Evolutionary conservation across 2,888 invertebrate genomes (phyloP).

Genomic region (Phalera bucephala): DNA sequence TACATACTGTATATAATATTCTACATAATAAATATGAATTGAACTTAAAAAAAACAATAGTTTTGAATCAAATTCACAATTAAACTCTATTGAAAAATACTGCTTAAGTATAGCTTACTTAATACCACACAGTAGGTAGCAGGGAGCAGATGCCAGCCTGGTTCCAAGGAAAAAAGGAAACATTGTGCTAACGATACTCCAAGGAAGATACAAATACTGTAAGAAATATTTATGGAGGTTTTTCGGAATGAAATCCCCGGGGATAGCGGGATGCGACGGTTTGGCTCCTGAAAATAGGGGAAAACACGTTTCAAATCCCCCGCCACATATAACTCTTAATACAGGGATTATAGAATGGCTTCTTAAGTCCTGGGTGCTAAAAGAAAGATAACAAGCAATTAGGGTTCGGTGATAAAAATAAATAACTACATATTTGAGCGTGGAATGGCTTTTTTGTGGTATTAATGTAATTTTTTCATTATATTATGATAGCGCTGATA

Average conservation of each 20-base stretch:
- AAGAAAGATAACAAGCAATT: conserved; percentile 79
- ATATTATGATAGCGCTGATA: no score
- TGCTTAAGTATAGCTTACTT: no score
- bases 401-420: conserved; percentile 49
- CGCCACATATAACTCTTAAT: conserved; percentile 78
- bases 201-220: conserved; percentile 81
- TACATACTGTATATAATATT: no score
- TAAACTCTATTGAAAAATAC: no score
- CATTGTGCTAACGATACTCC: conserved; percentile 78
- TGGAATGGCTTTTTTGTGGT: conserved; percentile 22
- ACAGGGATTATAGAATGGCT: conserved; percentile 77
- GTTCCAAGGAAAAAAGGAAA: conserved; percentile 60
- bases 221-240: conserved; percentile 83
- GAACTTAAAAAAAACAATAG: no score
- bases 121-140: no score
- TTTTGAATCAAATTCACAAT: no score
- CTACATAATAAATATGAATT: no score
- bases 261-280: conserved; percentile 62
- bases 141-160: conserved; percentile 66
- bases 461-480: no score
- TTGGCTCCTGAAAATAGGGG: conserved; percentile 68
- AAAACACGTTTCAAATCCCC: conserved; percentile 77
- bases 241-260: conserved; percentile 75
- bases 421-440: conserved; percentile 40
- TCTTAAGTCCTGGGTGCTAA: conserved; percentile 73